phyloP scores from a whole-genome alignment of 2,888 invertebrate genomes.

The Ophraella communa region DNA sequence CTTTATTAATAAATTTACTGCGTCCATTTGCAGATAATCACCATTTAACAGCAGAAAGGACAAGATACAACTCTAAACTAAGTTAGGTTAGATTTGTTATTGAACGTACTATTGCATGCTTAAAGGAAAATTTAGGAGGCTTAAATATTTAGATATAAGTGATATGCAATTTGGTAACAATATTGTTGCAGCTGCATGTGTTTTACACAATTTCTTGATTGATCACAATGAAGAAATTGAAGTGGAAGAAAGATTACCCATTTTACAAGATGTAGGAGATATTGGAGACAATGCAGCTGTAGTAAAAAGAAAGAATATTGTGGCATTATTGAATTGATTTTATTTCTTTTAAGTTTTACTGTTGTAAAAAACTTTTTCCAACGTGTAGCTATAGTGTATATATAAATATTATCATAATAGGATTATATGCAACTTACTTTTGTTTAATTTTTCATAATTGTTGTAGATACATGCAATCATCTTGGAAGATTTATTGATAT shows the following conservation, averaged over 20 bases:
- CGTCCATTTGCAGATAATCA: constrained; percentile 13
- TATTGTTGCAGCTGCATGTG: neutral
- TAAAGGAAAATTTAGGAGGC: neutral
- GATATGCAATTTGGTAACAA: constrained; percentile 2
- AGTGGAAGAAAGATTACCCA: neutral
- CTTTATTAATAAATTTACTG: constrained; percentile 12
- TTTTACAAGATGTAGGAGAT: neutral
- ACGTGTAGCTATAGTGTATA: too few species aligned
- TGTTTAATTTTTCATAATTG: neutral
- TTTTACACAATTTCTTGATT: neutral
- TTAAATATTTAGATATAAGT: constrained; percentile 12
- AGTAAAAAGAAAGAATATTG: neutral
- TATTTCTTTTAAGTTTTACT: too few species aligned
- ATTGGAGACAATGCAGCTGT: neutral
- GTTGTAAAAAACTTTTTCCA: too few species aligned
- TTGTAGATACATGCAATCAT: constrained; percentile 18
- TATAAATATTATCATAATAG: too few species aligned
- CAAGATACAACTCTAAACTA: constrained; percentile 9
- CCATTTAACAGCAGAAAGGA: constrained; percentile 10
- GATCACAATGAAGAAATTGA: constrained; percentile 1
- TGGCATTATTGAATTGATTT: neutral
- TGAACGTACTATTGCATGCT: constrained; percentile 2
- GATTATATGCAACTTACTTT: too few species aligned
- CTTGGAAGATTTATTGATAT: constrained; percentile 3
- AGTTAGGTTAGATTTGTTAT: neutral